These are phyloP conservation scores for Craniophora ligustri DNA, from an alignment of 2,888 invertebrate genomes.

Conservation along the genomic window DNA sequence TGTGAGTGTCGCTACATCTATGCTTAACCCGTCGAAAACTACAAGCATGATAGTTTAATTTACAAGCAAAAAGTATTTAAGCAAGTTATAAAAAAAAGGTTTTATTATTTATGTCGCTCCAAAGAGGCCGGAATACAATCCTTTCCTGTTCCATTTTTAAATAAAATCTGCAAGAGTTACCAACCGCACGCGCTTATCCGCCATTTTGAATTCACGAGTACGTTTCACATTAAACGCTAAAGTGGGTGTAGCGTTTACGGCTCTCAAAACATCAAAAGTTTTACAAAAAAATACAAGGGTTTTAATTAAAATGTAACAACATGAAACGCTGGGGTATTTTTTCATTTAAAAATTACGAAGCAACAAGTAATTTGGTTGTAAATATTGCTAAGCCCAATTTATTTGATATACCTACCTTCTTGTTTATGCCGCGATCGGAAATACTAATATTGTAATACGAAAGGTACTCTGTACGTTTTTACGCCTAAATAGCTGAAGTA, in stretches of 20 bases:
- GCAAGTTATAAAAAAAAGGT: background rate
- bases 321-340: slow-evolving; percentile 3
- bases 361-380: slow-evolving; percentile 11
- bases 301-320: background rate
- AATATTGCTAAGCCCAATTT: too few relatives aligned
- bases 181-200: background rate
- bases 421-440: too few relatives aligned
- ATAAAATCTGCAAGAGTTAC: background rate
- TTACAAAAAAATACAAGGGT: background rate
- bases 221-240: background rate
- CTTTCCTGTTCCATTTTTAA: background rate
- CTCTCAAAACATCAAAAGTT: background rate
- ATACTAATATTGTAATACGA: too few relatives aligned
- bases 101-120: background rate
- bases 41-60: too few relatives aligned
- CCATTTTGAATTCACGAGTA: slow-evolving; percentile 3
- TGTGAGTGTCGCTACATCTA: too few relatives aligned
- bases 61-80: too few relatives aligned
- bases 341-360: slow-evolving; percentile 11
- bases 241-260: background rate
- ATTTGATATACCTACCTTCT: too few relatives aligned
- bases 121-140: background rate
- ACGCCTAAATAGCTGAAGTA: too few relatives aligned
- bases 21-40: too few relatives aligned
- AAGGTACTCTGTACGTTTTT: too few relatives aligned